These are phyloP conservation scores for Drosophila mercatorum DNA, from an alignment of 2,888 invertebrate species.

Conservation along the genomic window DNA sequence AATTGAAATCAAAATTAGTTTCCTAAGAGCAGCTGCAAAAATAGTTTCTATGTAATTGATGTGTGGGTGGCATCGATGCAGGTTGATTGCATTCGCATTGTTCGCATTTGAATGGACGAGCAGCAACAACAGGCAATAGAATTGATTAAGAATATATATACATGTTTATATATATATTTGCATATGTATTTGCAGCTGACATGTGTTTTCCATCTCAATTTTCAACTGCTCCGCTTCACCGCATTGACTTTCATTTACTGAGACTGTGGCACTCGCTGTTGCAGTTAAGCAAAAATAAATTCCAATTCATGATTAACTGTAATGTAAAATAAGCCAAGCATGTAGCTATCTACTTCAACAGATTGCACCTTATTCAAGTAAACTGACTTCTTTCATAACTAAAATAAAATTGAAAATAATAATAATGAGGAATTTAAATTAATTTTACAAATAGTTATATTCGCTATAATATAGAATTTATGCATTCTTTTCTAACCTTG, in stretches of 20 bases:
- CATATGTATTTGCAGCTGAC: background rate
- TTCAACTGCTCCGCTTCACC: conserved; percentile 9
- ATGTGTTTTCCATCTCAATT: conserved; percentile 12
- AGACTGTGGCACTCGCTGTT: conserved; percentile 10
- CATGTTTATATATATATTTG: background rate
- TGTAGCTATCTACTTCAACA: background rate
- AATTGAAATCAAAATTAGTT: conserved; percentile 19
- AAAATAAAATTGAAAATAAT: background rate
- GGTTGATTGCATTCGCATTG: conserved; percentile 44
- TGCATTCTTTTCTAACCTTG: too few species aligned
- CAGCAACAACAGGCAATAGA: background rate
- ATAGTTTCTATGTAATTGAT: conserved; percentile 17
- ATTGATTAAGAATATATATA: conserved; percentile 9
- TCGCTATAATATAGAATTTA: too few species aligned
- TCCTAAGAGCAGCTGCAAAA: conserved; percentile 15
- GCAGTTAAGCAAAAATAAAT: background rate
- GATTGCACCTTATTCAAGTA: background rate
- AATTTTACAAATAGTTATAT: background rate
- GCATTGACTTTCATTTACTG: conserved; percentile 22
- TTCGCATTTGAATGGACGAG: conserved; percentile 15
- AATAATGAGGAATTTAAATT: background rate
- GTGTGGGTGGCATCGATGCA: conserved; percentile 21
- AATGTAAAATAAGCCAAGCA: background rate
- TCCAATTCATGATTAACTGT: conserved; percentile 1
- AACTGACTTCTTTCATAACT: background rate